Conservation (phyloP, 2,797 vertebrate species). For the Octomys mimax region DNA sequence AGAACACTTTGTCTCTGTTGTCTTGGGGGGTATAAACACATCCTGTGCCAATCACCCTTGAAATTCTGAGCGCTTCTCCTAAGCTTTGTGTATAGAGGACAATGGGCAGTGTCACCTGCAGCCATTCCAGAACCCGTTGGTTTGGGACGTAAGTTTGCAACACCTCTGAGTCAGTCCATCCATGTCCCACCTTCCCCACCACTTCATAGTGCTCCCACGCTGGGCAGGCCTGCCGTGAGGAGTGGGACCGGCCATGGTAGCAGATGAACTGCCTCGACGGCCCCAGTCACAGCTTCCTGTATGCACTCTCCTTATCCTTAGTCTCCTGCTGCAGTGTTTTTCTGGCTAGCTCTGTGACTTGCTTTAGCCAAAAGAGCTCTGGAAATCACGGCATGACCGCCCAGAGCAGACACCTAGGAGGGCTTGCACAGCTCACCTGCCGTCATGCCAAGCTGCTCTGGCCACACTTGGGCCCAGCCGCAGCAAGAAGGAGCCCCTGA, state of each 20-base stretch:
- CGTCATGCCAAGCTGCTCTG: not conserved
- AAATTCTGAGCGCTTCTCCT: conserved; percentile 2
- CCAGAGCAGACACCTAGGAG: not conserved
- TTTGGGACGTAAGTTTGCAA: not conserved
- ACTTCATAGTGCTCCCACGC: not conserved
- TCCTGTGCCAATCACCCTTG: not conserved
- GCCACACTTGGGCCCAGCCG: not conserved
- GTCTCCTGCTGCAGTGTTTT: not conserved
- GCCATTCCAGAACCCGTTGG: not conserved
- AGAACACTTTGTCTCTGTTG: not conserved
- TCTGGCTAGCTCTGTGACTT: not conserved
- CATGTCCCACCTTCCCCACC: not conserved
- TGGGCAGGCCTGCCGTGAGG: not conserved
- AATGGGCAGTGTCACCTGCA: not conserved
- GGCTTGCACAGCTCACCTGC: not conserved
- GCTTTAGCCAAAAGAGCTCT: not conserved
- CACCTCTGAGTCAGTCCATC: not conserved
- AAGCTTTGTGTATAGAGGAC: not conserved
- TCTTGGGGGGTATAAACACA: not conserved
- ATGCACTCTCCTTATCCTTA: not conserved
- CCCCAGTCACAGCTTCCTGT: not conserved
- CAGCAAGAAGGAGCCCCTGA: not conserved
- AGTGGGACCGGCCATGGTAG: not conserved
- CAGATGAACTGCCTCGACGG: not conserved
- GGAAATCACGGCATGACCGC: not conserved